Evolutionary conservation across 2,113 vertebrate genomes (phyloP).

Genomic region (Lucifuga dentata): DNA sequence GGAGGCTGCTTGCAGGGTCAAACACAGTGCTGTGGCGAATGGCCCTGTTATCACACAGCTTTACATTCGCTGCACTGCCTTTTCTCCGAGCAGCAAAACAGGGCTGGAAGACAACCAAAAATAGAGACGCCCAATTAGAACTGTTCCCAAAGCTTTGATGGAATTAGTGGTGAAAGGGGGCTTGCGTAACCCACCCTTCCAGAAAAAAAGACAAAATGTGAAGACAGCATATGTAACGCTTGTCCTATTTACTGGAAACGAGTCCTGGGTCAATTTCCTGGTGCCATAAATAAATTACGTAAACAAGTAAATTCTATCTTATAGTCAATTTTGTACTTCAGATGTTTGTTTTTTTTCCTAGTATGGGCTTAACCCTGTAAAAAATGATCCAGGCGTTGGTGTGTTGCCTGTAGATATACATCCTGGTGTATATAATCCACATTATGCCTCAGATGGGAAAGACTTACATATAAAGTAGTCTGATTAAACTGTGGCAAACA

Average conservation of each 20-base stretch:
- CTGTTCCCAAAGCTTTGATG: slow-evolving; percentile 81
- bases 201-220: slow-evolving; percentile 66
- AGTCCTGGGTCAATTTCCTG: slow-evolving; percentile 70
- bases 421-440: slow-evolving; percentile 31
- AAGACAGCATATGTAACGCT: slow-evolving; percentile 73
- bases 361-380: slow-evolving; percentile 25
- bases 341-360: slow-evolving; percentile 12
- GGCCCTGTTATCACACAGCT: slow-evolving; percentile 76
- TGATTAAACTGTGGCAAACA: too few species aligned
- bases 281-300: slow-evolving; percentile 27
- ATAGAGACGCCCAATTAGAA: slow-evolving; percentile 81
- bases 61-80: slow-evolving; percentile 72
- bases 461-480: too few species aligned
- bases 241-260: slow-evolving; percentile 76
- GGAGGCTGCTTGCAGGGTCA: slow-evolving; percentile 81
- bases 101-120: slow-evolving; percentile 78
- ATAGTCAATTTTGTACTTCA: slow-evolving; percentile 7
- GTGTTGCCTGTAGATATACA: slow-evolving; percentile 28
- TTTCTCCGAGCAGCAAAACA: slow-evolving; percentile 78
- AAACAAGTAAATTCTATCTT: slow-evolving; percentile 43
- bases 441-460: slow-evolving; percentile 46
- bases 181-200: slow-evolving; percentile 76
- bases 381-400: slow-evolving; percentile 11
- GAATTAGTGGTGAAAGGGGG: slow-evolving; percentile 77
- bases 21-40: slow-evolving; percentile 80